Percentiles rank a stretch among this genome's conserved stretches.
phyloP scores from a whole-genome alignment of 30 jellyfish, hydroid and myxozoan species.

The Morbakka virulenta region DNA sequence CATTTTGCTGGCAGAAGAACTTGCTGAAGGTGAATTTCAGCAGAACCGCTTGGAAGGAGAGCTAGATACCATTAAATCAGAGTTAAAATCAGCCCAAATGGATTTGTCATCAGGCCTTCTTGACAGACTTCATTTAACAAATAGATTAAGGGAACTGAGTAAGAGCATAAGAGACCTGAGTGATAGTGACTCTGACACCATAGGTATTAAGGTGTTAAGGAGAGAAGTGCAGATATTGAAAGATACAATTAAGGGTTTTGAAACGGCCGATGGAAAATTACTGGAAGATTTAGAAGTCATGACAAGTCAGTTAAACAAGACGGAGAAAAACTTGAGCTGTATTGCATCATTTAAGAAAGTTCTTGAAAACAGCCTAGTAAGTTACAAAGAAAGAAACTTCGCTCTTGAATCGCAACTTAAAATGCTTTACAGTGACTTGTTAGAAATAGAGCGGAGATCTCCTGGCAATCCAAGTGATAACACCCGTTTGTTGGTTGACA shows the following conservation, averaged over 20 bases:
- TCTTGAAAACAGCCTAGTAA: constrained; percentile 61
- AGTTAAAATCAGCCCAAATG: constrained; percentile 74
- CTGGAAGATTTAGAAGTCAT: constrained; percentile 58
- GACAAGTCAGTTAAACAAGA: constrained; percentile 64
- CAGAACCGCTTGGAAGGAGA: constrained; percentile 28
- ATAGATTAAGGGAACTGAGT: constrained; percentile 58
- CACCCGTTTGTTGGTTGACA: constrained; percentile 75
- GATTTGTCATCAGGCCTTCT: constrained; percentile 76
- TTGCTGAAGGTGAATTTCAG: constrained; percentile 52
- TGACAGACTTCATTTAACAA: constrained; percentile 82
- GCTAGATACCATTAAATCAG: constrained; percentile 49
- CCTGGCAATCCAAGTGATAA: constrained; percentile 58
- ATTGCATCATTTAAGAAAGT: constrained; percentile 70
- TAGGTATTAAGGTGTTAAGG: constrained; percentile 60
- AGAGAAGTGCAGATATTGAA: constrained; percentile 55
- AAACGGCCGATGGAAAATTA: constrained; percentile 59
- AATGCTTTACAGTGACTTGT: constrained; percentile 53
- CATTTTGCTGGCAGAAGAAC: constrained; percentile 59
- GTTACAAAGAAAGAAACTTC: constrained; percentile 67
- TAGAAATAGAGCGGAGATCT: constrained; percentile 63
- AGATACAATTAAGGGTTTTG: constrained; percentile 52
- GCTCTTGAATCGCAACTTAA: constrained; percentile 75
- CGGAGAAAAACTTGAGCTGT: constrained; percentile 59
- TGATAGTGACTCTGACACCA: constrained; percentile 28
- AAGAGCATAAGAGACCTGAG: constrained; percentile 30